Conservation (phyloP, 2,113 vertebrate genomes). For the Sander vitreus region DNA sequence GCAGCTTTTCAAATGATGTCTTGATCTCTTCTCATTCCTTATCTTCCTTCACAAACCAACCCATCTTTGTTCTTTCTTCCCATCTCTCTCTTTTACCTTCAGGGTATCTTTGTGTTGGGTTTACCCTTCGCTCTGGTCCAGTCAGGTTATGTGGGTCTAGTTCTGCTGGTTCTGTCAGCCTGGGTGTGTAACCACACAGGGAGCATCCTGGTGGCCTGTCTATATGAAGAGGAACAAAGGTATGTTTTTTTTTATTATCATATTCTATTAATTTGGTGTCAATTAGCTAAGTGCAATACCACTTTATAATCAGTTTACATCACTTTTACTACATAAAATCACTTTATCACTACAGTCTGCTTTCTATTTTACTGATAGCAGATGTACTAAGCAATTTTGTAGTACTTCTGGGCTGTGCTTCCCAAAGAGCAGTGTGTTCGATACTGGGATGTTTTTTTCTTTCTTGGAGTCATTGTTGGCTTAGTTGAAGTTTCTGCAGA, state of each 20-base stretch:
- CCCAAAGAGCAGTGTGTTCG: background rate
- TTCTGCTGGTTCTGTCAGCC: constrained; percentile 83
- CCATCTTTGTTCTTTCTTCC: background rate
- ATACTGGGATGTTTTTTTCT: background rate
- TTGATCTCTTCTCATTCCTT: background rate
- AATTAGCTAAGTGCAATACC: background rate
- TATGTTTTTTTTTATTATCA: constrained; percentile 16
- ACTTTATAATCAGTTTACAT: background rate
- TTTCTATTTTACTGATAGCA: background rate
- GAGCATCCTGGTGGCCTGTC: constrained; percentile 84
- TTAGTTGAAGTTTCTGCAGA: background rate
- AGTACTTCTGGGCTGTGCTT: background rate
- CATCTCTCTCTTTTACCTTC: constrained; percentile 28
- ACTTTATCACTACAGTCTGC: background rate
- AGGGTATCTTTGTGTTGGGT: constrained; percentile 88
- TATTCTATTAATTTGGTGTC: background rate
- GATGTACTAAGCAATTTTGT: background rate
- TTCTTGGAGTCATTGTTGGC: background rate
- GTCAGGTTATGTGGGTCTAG: constrained; percentile 83
- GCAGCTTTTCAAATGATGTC: background rate
- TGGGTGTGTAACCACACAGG: constrained; percentile 87
- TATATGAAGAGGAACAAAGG: constrained; percentile 84
- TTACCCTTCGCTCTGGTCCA: constrained; percentile 84
- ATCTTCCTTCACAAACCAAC: background rate
- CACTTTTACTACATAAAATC: background rate